Percentiles rank a stretch among this genome's conserved stretches.
Evolutionary conservation across 2,113 vertebrate genomes (phyloP).

Genomic region (Otus sunia): DNA sequence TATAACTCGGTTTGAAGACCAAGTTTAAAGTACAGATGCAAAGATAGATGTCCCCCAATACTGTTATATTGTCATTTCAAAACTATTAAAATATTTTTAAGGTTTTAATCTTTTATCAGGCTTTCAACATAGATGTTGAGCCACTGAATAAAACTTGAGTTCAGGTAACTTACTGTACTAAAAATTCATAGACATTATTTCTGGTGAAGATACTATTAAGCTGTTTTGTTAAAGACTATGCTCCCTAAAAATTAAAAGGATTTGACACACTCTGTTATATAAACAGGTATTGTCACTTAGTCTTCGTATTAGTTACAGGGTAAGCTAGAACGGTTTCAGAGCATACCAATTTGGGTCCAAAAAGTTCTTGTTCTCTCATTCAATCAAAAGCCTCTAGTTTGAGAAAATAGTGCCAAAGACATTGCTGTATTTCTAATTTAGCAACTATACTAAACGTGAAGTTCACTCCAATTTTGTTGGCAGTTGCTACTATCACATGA

Average conservation of each 20-base stretch:
- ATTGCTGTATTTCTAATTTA: constrained; percentile 1
- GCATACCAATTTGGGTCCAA: not conserved
- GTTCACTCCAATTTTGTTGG: not conserved
- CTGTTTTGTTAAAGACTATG: not conserved
- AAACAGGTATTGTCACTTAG: not conserved
- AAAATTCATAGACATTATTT: not conserved
- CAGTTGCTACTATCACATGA: not conserved
- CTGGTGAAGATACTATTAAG: not conserved
- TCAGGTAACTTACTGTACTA: not conserved
- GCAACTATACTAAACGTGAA: not conserved
- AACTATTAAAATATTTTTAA: not conserved
- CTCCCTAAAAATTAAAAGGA: not conserved
- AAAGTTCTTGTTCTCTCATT: not conserved
- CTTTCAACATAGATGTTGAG: not conserved
- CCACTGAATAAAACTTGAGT: not conserved
- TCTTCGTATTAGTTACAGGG: not conserved
- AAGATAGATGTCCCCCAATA: not conserved
- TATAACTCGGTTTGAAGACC: not conserved
- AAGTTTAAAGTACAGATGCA: not conserved
- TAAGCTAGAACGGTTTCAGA: not conserved
- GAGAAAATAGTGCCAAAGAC: not conserved
- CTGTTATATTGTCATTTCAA: not conserved
- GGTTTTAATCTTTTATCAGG: not conserved
- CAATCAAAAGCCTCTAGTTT: not conserved
- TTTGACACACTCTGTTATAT: not conserved